Conservation (phyloP, 1,140 invertebrate species). For the Apocrypta bakeri region DNA sequence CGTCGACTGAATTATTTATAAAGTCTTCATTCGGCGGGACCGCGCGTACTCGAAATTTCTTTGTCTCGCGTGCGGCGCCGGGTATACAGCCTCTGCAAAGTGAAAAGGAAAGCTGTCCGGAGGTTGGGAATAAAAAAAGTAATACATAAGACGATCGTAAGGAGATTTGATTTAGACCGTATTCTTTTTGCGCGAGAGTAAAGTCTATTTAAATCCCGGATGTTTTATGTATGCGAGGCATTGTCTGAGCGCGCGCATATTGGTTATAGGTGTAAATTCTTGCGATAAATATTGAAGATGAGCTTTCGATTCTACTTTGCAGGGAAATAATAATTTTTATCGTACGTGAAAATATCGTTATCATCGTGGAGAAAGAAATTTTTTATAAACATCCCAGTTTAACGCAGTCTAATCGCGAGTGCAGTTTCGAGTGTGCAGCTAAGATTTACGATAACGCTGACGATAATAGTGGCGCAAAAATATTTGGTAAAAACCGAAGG, state of each 20-base stretch:
- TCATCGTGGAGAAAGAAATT: too few species aligned
- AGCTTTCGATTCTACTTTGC: background rate
- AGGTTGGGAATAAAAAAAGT: conserved; percentile 32
- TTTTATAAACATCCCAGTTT: too few species aligned
- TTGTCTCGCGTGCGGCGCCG: conserved; percentile 50
- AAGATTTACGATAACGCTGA: background rate
- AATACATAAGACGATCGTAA: conserved; percentile 35
- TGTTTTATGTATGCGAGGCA: conserved; percentile 34
- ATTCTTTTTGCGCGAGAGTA: background rate
- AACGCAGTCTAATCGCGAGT: too few species aligned
- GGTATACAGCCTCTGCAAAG: conserved; percentile 12
- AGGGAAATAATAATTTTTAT: too few species aligned
- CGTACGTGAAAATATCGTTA: too few species aligned
- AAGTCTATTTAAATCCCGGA: conserved; percentile 12
- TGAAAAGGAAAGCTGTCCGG: conserved; percentile 22
- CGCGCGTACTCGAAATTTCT: conserved; percentile 59
- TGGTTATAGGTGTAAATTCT: background rate
- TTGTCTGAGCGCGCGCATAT: background rate
- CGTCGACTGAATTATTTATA: conserved; percentile 61
- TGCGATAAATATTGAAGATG: conserved; percentile 19
- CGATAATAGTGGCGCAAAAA: conserved; percentile 2
- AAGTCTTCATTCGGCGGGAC: conserved; percentile 70
- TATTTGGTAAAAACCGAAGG: conserved; percentile 1
- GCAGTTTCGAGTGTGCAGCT: background rate
- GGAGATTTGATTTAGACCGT: conserved; percentile 46